Percentiles rank a stretch among this genome's conserved stretches.
phyloP scores from a whole-genome alignment of 2,113 vertebrate species.

The Alectura lathami region DNA sequence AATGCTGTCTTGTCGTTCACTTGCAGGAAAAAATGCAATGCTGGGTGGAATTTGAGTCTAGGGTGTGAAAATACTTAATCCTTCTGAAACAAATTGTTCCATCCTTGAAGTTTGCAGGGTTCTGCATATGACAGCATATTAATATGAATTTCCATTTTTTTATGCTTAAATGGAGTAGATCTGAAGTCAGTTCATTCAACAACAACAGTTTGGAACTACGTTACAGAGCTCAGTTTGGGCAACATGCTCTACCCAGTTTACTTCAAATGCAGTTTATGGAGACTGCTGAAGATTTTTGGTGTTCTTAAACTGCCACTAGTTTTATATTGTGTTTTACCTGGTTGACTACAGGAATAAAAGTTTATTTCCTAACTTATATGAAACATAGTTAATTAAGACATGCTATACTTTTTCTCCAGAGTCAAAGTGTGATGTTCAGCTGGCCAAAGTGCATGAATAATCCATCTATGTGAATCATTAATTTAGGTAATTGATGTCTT shows the following conservation, averaged over 20 bases:
- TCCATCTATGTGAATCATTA: slow-evolving; percentile 68
- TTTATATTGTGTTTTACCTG: slow-evolving; percentile 28
- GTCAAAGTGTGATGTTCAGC: slow-evolving; percentile 56
- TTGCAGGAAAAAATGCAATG: neutral
- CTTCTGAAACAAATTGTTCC: slow-evolving; percentile 8
- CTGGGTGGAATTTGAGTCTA: neutral
- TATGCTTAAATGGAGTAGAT: slow-evolving; percentile 11
- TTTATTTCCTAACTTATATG: slow-evolving; percentile 33
- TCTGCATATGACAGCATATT: neutral
- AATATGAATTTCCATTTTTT: slow-evolving; percentile 44
- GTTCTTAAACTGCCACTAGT: neutral
- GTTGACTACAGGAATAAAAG: slow-evolving; percentile 7
- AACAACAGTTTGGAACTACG: neutral
- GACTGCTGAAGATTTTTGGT: neutral
- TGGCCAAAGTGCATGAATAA: slow-evolving; percentile 64
- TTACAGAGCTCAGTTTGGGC: slow-evolving; percentile 2
- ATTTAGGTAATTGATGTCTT: slow-evolving; percentile 69
- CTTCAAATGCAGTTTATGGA: neutral
- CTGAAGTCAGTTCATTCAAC: slow-evolving; percentile 24
- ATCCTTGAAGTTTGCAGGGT: neutral
- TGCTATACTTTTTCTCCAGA: slow-evolving; percentile 46
- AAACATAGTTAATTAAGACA: slow-evolving; percentile 69
- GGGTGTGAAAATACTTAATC: neutral
- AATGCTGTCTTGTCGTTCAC: neutral
- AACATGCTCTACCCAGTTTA: neutral